Conservation (phyloP, 2,888 invertebrate species). For the Lutraria lutraria region DNA sequence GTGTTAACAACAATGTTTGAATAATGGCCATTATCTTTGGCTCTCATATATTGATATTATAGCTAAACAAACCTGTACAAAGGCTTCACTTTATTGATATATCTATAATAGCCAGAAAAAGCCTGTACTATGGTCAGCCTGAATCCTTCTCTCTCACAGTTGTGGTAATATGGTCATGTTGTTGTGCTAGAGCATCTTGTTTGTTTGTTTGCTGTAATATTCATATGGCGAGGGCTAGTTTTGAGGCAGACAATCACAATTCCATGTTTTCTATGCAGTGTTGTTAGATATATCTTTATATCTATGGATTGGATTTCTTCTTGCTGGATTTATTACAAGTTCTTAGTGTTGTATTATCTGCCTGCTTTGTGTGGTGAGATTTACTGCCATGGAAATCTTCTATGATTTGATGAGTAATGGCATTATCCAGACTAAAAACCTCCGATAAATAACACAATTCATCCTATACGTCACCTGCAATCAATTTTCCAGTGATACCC, state of each 20-base stretch:
- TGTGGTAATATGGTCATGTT: no score
- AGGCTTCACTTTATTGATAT: no score
- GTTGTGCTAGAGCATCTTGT: no score
- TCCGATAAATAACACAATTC: constrained; percentile 7
- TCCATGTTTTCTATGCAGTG: background rate
- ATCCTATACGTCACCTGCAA: constrained; percentile 19
- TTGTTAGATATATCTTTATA: background rate
- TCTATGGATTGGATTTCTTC: background rate
- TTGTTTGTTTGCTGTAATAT: background rate
- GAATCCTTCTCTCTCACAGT: no score
- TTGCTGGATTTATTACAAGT: background rate
- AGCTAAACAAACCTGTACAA: no score
- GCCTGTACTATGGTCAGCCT: no score
- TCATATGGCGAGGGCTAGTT: background rate
- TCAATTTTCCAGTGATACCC: constrained; percentile 12
- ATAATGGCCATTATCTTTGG: no score
- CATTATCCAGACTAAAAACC: background rate
- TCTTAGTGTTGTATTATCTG: constrained; percentile 12
- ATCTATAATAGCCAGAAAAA: no score
- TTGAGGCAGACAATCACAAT: background rate
- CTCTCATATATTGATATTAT: no score
- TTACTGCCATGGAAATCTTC: background rate
- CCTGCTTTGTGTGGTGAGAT: constrained; percentile 15
- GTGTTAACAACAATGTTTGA: no score
- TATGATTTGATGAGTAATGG: constrained; percentile 16